These are phyloP conservation scores for Epizoanthus fatuus DNA, from an alignment of 92 coral and sea anemone genomes.

Conservation along the genomic window DNA sequence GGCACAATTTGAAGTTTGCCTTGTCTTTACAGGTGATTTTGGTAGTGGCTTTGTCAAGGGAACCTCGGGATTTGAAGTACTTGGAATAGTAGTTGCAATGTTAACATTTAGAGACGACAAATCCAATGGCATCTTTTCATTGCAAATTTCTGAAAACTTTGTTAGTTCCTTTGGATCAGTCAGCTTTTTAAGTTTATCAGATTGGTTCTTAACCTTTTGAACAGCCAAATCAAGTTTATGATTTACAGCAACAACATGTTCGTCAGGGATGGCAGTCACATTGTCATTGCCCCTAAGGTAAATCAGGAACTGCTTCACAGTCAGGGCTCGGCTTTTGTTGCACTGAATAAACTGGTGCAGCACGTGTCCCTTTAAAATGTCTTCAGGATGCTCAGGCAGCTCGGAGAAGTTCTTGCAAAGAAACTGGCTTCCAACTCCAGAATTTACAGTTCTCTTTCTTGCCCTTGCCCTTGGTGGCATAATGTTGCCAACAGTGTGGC, in stretches of 20 bases:
- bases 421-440: no score
- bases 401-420: no score
- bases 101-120: not conserved
- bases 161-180: constrained; percentile 7
- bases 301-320: no score
- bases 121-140: constrained; percentile 14
- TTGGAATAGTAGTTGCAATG: not conserved
- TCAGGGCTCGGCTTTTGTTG: no score
- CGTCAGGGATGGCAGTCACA: not conserved
- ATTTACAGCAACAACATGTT: not conserved
- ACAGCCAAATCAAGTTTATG: not conserved
- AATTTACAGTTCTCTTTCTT: no score
- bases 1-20: not conserved
- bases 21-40: not conserved
- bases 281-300: not conserved
- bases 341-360: no score
- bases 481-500: no score
- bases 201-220: not conserved
- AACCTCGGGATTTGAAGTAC: not conserved
- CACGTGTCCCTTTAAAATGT: no score
- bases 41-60: not conserved
- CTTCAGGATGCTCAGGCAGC: no score
- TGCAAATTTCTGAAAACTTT: not conserved
- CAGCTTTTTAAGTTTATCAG: not conserved
- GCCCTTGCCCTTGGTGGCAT: no score